These are phyloP conservation scores for Notarius quadriscutis DNA, from an alignment of 2,113 vertebrate species.

Conservation along the genomic window DNA sequence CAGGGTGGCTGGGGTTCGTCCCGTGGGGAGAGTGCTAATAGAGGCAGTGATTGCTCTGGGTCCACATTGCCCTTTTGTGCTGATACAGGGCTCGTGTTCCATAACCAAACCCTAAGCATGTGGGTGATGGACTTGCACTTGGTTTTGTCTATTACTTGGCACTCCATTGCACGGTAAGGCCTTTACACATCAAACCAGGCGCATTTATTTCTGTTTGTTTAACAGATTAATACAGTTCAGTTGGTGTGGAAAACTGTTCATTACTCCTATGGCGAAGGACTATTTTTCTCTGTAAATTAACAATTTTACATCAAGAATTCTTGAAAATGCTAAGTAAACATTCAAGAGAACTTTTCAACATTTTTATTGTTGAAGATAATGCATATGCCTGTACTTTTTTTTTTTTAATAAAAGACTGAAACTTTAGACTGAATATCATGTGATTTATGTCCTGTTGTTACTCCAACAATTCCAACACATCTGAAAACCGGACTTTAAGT, in stretches of 20 bases:
- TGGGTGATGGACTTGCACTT: background rate
- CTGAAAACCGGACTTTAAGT: background rate
- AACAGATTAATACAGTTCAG: background rate
- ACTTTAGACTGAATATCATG: too few relatives aligned
- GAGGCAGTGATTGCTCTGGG: slow-evolving; percentile 15
- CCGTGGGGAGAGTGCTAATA: slow-evolving; percentile 19
- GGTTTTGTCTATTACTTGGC: background rate
- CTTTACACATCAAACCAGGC: background rate
- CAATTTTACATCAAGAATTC: too few relatives aligned
- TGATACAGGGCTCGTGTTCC: background rate
- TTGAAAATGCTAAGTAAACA: background rate
- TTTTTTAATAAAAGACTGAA: too few relatives aligned
- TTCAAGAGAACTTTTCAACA: background rate
- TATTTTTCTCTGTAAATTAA: background rate
- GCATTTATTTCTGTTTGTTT: background rate
- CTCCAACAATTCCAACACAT: background rate
- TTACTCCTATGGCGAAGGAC: background rate
- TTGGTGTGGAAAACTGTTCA: background rate
- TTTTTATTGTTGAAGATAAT: background rate
- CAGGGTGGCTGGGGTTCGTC: background rate
- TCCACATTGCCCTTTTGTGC: background rate
- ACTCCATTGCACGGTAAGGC: background rate
- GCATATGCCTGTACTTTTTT: background rate
- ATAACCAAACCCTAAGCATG: background rate
- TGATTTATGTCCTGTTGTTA: background rate